These are phyloP conservation scores for Bufotes viridis DNA, from an alignment of 2,797 vertebrate genomes.

Conservation along the genomic window DNA sequence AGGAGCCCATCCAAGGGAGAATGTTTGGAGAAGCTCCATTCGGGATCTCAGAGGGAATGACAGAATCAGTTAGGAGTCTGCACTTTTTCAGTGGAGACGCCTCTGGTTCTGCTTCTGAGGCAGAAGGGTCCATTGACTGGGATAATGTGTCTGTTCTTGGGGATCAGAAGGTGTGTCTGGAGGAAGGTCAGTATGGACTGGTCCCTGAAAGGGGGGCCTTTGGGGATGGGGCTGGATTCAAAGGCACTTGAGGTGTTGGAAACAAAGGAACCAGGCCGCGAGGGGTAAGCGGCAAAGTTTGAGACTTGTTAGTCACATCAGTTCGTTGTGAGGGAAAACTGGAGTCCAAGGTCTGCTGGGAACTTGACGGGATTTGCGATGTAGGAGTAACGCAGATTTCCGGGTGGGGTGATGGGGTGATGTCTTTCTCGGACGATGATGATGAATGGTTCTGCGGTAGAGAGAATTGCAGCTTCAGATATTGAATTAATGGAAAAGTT, in stretches of 20 bases:
- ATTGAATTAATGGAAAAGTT: background rate
- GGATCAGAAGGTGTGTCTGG: slow-evolving; percentile 59
- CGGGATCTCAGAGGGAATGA: slow-evolving; percentile 44
- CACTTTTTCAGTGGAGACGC: slow-evolving; percentile 55
- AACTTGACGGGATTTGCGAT: slow-evolving; percentile 32
- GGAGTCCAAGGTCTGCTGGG: slow-evolving; percentile 48
- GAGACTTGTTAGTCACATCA: slow-evolving; percentile 40
- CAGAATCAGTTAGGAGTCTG: slow-evolving; percentile 54
- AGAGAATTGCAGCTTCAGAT: background rate
- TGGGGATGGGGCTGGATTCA: slow-evolving; percentile 52
- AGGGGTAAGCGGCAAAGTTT: slow-evolving; percentile 25
- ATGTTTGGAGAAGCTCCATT: slow-evolving; percentile 53
- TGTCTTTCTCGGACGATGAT: slow-evolving; percentile 45
- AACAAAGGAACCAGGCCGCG: slow-evolving; percentile 56
- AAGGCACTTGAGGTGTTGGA: slow-evolving; percentile 62
- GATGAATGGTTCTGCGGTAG: slow-evolving; percentile 29
- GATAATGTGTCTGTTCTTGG: slow-evolving; percentile 55
- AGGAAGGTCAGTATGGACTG: slow-evolving; percentile 49
- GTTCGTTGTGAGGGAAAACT: slow-evolving; percentile 35
- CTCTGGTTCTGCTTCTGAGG: slow-evolving; percentile 53
- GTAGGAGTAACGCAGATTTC: slow-evolving; percentile 49
- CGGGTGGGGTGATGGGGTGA: slow-evolving; percentile 35
- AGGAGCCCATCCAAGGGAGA: slow-evolving; percentile 48
- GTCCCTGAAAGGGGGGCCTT: slow-evolving; percentile 57
- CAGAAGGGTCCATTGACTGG: slow-evolving; percentile 47